These are phyloP conservation scores for Leptoteleia sp. DNA, from an alignment of 1,140 invertebrate species.

Conservation along the genomic window DNA sequence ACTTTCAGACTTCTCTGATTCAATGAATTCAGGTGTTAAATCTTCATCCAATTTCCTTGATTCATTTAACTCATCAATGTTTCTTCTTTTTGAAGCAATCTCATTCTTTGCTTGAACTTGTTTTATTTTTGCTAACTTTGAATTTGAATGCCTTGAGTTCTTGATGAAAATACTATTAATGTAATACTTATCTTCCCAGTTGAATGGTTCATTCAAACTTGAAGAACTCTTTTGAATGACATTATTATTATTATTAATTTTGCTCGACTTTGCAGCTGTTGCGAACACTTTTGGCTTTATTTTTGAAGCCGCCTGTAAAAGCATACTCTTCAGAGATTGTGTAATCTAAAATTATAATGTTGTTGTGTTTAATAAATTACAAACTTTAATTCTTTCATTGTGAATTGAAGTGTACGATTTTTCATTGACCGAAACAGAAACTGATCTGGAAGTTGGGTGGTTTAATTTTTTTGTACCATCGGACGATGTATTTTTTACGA, in stretches of 20 bases:
- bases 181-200: conserved; percentile 32
- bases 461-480: conserved; percentile 20
- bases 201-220: conserved; percentile 17
- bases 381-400: background rate
- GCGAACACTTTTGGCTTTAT: too few relatives aligned
- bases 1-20: conserved; percentile 1
- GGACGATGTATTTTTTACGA: conserved; percentile 34
- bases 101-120: background rate
- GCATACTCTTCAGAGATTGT: background rate
- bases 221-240: background rate
- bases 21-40: too few relatives aligned
- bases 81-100: background rate
- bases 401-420: conserved; percentile 12
- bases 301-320: background rate
- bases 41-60: conserved; percentile 1
- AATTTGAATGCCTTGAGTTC: conserved; percentile 1
- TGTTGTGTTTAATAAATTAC: too few relatives aligned
- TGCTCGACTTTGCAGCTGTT: background rate
- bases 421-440: background rate
- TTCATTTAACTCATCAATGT: background rate
- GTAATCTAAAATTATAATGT: too few relatives aligned
- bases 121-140: too few relatives aligned
- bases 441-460: background rate
- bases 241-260: background rate
- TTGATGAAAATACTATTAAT: conserved; percentile 1